A percentile compares a stretch with the other conserved stretches of the same genome.
Conservation (phyloP, 2,797 vertebrate species). For the Ptychadena robeensis region DNA sequence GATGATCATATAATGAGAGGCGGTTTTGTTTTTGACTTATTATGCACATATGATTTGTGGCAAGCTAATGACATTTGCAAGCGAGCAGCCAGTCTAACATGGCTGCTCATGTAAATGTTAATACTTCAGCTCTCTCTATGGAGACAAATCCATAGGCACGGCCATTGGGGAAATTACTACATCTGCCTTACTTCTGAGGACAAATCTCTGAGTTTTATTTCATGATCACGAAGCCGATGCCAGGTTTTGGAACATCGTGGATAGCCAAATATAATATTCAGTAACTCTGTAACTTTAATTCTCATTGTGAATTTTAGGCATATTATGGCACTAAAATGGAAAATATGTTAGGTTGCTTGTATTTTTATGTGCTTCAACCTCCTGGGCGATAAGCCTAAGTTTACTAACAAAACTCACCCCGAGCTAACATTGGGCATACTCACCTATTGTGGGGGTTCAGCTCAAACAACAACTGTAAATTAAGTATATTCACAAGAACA, state of each 20-base stretch:
- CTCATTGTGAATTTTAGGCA: not conserved
- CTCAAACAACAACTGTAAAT: too few relatives aligned
- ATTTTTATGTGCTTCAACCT: too few relatives aligned
- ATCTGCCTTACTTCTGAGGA: not conserved
- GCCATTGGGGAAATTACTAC: not conserved
- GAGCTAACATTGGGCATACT: too few relatives aligned
- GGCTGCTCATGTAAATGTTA: not conserved
- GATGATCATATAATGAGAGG: conserved; percentile 18
- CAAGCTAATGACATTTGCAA: not conserved
- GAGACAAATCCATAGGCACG: not conserved
- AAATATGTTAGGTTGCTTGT: too few relatives aligned
- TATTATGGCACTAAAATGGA: too few relatives aligned
- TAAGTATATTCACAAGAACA: too few relatives aligned
- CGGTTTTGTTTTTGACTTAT: conserved; percentile 23
- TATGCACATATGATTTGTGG: conserved; percentile 22
- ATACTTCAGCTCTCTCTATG: not conserved
- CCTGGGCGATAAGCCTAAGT: too few relatives aligned
- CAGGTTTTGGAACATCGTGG: not conserved
- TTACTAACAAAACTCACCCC: too few relatives aligned
- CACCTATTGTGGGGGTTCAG: too few relatives aligned
- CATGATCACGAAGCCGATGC: not conserved
- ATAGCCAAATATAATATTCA: not conserved
- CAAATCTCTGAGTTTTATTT: not conserved
- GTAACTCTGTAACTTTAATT: too few relatives aligned
- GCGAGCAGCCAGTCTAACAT: not conserved